phyloP scores from a whole-genome alignment of 1,140 invertebrate genomes.

The Drosophila navojoa region DNA sequence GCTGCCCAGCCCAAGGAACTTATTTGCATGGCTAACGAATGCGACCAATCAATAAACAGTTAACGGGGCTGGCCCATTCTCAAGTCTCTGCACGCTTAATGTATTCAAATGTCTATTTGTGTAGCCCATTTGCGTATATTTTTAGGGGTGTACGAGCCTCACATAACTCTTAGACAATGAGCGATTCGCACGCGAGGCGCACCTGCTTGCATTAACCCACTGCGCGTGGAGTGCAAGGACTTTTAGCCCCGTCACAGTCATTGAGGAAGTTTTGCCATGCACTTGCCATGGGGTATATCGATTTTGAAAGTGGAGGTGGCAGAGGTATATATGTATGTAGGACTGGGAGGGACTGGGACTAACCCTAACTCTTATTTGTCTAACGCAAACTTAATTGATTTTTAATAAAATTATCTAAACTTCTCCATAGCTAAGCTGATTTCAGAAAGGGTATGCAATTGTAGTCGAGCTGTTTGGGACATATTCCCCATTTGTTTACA shows the following conservation, averaged over 20 bases:
- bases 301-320: background rate
- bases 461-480: too few relatives aligned
- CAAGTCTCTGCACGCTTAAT: constrained; percentile 10
- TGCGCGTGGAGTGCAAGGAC: constrained; percentile 71
- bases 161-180: background rate
- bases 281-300: background rate
- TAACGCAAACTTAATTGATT: too few relatives aligned
- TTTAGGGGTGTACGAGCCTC: constrained; percentile 6
- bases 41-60: constrained; percentile 9
- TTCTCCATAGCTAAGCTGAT: too few relatives aligned
- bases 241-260: constrained; percentile 44
- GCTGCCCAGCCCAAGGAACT: constrained; percentile 19
- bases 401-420: too few relatives aligned
- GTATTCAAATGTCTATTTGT: constrained; percentile 35
- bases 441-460: too few relatives aligned
- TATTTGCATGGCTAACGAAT: constrained; percentile 28
- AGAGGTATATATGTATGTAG: too few relatives aligned
- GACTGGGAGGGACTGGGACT: too few relatives aligned
- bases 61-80: background rate
- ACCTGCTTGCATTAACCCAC: constrained; percentile 65
- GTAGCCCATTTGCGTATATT: constrained; percentile 2
- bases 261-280: constrained; percentile 36
- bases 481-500: constrained; percentile 32
- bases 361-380: too few relatives aligned
- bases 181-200: constrained; percentile 2